A percentile compares a stretch with the other conserved stretches of the same genome.
These are phyloP conservation scores for Alaudala cheleensis DNA, from an alignment of 2,113 vertebrate species.

Conservation along the genomic window DNA sequence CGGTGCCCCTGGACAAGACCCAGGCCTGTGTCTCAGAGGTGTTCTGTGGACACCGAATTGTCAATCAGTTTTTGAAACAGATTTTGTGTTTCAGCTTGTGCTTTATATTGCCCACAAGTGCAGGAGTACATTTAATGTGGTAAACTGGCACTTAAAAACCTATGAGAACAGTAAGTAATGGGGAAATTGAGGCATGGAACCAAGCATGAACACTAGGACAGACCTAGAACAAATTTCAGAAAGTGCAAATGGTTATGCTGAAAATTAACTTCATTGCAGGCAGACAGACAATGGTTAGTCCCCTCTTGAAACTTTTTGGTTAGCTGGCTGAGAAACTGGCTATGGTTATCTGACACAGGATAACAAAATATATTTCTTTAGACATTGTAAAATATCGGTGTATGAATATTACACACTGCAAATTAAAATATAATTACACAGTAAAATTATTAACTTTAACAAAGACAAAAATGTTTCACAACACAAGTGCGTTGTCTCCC, in stretches of 20 bases:
- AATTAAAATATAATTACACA: neutral
- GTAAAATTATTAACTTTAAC: neutral
- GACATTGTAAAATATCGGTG: neutral
- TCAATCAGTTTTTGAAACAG: neutral
- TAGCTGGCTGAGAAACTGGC: neutral
- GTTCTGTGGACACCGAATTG: neutral
- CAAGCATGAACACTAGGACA: neutral
- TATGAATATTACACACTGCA: neutral
- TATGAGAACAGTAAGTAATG: neutral
- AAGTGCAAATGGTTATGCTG: neutral
- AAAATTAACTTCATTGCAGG: neutral
- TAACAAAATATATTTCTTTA: neutral
- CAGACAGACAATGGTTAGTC: neutral
- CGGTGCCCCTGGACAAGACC: neutral
- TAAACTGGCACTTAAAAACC: neutral
- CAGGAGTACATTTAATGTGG: neutral
- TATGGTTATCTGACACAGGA: neutral
- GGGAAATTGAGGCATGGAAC: neutral
- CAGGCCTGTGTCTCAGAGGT: neutral
- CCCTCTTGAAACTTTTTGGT: neutral
- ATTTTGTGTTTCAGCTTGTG: neutral
- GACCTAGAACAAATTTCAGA: neutral
- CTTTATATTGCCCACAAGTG: neutral
- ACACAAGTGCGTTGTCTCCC: neutral
- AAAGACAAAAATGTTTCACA: neutral